A percentile compares a stretch with the other conserved stretches of the same genome.
phyloP scores from a whole-genome alignment of 2,113 vertebrate species.

The Alces alces region DNA sequence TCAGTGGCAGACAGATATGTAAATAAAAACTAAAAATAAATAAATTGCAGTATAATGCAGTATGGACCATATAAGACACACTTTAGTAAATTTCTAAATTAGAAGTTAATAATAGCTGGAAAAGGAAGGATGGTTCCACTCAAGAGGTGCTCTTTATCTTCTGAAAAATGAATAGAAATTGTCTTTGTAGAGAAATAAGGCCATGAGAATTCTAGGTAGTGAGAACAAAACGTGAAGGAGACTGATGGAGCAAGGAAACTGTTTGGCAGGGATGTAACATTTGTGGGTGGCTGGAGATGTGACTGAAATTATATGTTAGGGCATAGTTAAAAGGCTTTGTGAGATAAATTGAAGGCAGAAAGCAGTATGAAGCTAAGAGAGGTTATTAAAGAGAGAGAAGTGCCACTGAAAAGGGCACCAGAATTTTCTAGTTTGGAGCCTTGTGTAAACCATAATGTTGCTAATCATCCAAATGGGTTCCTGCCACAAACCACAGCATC shows the following conservation, averaged over 20 bases:
- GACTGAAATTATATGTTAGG: slow-evolving; percentile 31
- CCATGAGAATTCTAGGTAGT: neutral
- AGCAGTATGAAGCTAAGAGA: slow-evolving; percentile 1
- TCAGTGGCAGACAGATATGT: neutral
- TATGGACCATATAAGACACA: neutral
- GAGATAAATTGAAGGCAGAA: slow-evolving; percentile 9
- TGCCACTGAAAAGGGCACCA: slow-evolving; percentile 6
- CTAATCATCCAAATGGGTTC: neutral
- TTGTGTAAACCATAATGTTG: neutral
- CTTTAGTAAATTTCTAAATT: neutral
- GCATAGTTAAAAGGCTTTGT: slow-evolving; percentile 18
- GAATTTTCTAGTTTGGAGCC: slow-evolving; percentile 10
- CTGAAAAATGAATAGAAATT: neutral
- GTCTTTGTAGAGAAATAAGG: neutral
- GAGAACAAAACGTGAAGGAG: neutral
- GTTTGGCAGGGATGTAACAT: slow-evolving; percentile 19
- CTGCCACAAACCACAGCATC: neutral
- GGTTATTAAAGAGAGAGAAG: slow-evolving; percentile 21
- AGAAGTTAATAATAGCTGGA: neutral
- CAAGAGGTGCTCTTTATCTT: neutral
- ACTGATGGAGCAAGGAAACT: neutral
- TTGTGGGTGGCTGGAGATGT: neutral
- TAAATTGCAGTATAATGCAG: neutral
- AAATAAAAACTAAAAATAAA: neutral
- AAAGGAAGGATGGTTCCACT: neutral